Base-by-base conservation (phyloP, 2,888 invertebrate species). In the Caenorhabditis sp. region DNA sequence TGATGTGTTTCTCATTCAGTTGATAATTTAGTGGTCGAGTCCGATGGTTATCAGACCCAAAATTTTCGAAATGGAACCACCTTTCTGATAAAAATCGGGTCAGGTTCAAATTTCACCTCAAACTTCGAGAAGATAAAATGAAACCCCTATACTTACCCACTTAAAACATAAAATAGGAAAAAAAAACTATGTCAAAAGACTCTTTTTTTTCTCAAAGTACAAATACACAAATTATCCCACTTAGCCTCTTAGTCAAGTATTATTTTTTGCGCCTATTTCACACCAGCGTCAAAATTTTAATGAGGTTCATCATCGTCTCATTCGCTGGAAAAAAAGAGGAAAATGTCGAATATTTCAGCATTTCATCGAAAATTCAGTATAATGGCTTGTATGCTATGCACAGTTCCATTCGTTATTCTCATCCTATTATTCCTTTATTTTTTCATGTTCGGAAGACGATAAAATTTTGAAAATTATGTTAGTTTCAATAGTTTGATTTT, bases 361-460 rank as follows among this genome's bases (percentile, higher is more conserved):
- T 55, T 53, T 23, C 31, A 69, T 17, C 54, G 27, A 14, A 55
- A 58, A 57, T 74, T 31, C 74, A 74, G 74, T 58, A 69, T 74
- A 55, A 64, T 64, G 61, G 74, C 74, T 19, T 65, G 66, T 19
- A 62, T 74, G 12, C 61, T 74, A 1, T 74, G 74, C 69, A 68
- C 74, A 10, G 63, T 74, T 24, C 74, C 74, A 36, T 74, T 74
- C 27, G 19, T 60, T 21, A 66, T 74, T 26, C 69, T 74, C 10
- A 54, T 74, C 24, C 58, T 63, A 6, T 49, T 74, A 12, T 74
- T 74, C 58, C 55, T 74, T 51, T 74, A 69, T 58, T 74, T 74
- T 17, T 74, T 74, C 63, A 67, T 67, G 74, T 74, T 74, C 27
- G 74, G 74, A 66, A 54, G 63, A 69, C 66, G 69, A 63, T 74